Evolutionary conservation across 2,888 invertebrate genomes (phyloP), one percentile per base, ranked within the genome.

Genomic region (Orthosia gracilis): DNA sequence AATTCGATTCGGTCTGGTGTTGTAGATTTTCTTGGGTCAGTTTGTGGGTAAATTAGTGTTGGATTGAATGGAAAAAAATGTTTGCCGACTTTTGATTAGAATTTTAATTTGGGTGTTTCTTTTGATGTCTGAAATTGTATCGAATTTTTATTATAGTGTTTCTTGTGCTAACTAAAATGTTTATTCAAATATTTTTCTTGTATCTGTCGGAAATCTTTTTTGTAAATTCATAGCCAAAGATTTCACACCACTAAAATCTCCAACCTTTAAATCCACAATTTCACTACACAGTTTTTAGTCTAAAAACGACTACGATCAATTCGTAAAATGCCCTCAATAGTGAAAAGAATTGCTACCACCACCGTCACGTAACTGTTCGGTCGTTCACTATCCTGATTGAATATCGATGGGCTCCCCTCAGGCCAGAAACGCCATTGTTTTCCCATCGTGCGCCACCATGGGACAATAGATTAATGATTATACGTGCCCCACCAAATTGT

Each of bases 321-420:
- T 65, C 74, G 76, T 85, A 76, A 83, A 85, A 83, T 84, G 69
- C 68, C 77, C 84, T 81, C 66, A 80, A 87, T 65, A 70, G 80
- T 76, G 80, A 83, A 85, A 85, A 74, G 77, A 85, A 85, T 85
- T 54, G 85, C 54, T 77, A 26, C 78, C 59, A 70, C 70, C 64
- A 76, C 70, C 66, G 74, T 70, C 78, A 78, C 70, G 77, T 76
- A 84, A 85, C 86, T 62, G 77, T 68, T 85, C 68, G 78, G 68
- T 80, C 87, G 76, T 81, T 79, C 87, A 83, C 86, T 87, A 87
- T 84, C 85, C 76, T 85, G 83, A 86, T 86, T 86, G 83, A 86
- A 87, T 84, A 86, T 86, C 86, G 76, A 87, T 86, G 80, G 78
- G 78, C 73, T 87, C 80, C 80, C 87, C 88, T 72, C 49, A 70